Percentiles rank a stretch among this genome's conserved stretches.
Evolutionary conservation across 2,113 vertebrate species (phyloP).

Genomic region (Piprites chloris): DNA sequence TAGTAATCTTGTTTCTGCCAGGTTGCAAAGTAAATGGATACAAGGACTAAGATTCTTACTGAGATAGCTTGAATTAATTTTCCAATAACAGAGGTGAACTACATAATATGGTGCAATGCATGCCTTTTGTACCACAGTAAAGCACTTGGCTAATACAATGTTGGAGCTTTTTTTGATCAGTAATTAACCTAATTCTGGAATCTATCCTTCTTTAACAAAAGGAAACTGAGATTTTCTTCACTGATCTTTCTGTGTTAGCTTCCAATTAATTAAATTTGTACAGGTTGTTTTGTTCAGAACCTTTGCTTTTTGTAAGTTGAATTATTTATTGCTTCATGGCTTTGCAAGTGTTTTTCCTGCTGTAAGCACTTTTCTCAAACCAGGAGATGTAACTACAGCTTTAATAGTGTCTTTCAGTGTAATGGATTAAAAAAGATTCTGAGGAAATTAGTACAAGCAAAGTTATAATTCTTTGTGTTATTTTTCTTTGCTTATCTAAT

Average conservation of each 20-base stretch:
- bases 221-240: conserved; percentile 22
- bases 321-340: conserved; percentile 19
- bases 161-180: conserved; percentile 50
- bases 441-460: conserved; percentile 54
- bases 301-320: neutral
- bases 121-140: neutral
- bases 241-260: conserved; percentile 10
- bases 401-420: conserved; percentile 57
- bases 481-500: conserved; percentile 66
- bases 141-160: neutral
- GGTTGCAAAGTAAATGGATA: neutral
- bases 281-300: conserved; percentile 54
- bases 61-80: conserved; percentile 22
- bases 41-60: neutral
- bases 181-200: conserved; percentile 59
- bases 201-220: conserved; percentile 38
- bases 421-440: conserved; percentile 56
- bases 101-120: neutral
- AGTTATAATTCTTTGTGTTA: conserved; percentile 43
- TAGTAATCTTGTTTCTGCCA: neutral
- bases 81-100: neutral
- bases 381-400: conserved; percentile 51
- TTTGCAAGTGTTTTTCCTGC: conserved; percentile 12
- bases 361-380: conserved; percentile 34
- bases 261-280: conserved; percentile 68